phyloP scores from a whole-genome alignment of 1,140 invertebrate species.

The Pachypsylla venusta region DNA sequence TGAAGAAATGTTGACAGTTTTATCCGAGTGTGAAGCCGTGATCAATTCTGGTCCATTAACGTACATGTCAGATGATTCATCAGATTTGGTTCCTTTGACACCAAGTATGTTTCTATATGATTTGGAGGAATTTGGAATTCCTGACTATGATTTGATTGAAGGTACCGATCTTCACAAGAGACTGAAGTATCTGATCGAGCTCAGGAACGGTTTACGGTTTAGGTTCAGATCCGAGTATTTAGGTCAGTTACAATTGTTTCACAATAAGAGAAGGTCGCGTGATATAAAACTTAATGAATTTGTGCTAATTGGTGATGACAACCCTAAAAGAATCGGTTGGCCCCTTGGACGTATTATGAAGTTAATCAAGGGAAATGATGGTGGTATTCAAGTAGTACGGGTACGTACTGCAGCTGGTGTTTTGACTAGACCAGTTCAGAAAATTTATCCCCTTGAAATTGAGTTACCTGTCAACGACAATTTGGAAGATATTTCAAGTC shows the following conservation, averaged over 20 bases:
- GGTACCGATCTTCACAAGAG: not conserved
- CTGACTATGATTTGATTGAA: conserved; percentile 19
- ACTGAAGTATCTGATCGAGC: not conserved
- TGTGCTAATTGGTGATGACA: too few species aligned
- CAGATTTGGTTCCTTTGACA: conserved; percentile 15
- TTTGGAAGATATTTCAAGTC: too few species aligned
- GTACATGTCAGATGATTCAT: conserved; percentile 21
- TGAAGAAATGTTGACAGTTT: conserved; percentile 21
- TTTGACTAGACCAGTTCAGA: too few species aligned
- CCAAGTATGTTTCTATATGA: conserved; percentile 25
- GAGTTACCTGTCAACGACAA: too few species aligned
- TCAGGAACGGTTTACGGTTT: conserved; percentile 7
- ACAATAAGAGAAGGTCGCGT: too few species aligned
- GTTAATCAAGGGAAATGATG: not conserved
- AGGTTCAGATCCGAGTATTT: conserved; percentile 14
- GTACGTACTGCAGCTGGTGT: not conserved
- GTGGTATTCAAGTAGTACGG: not conserved
- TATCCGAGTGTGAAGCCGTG: conserved; percentile 20
- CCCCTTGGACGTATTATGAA: not conserved
- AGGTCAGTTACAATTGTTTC: too few species aligned
- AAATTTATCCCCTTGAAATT: too few species aligned
- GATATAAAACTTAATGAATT: too few species aligned
- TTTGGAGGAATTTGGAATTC: conserved; percentile 16
- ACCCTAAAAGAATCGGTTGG: not conserved
- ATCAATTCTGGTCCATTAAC: conserved; percentile 24